These are phyloP conservation scores for human DNA, from an alignment of 2,113 vertebrate species.

Conservation along the genomic window GRCh38 chr5:38450001-38450500, in stretches of 20 bases:
- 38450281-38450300: background rate
- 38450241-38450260: background rate
- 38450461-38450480: background rate
- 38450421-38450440: background rate
- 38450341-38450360: background rate
- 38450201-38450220: background rate
- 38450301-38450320: background rate
- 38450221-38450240: background rate
- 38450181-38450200: background rate
- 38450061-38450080: background rate
- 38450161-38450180: background rate
- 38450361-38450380: background rate
- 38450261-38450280: background rate
- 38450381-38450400: background rate
- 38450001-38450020: background rate
- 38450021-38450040: background rate
- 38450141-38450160: background rate
- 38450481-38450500: background rate
- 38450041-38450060: background rate
- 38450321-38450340: background rate
- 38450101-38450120: too few relatives aligned
- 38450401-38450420: background rate
- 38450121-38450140: background rate
- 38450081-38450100: background rate
- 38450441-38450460: background rate